Base-by-base conservation (phyloP, 2,888 invertebrate species). In the Agrotis exclamationis region DNA sequence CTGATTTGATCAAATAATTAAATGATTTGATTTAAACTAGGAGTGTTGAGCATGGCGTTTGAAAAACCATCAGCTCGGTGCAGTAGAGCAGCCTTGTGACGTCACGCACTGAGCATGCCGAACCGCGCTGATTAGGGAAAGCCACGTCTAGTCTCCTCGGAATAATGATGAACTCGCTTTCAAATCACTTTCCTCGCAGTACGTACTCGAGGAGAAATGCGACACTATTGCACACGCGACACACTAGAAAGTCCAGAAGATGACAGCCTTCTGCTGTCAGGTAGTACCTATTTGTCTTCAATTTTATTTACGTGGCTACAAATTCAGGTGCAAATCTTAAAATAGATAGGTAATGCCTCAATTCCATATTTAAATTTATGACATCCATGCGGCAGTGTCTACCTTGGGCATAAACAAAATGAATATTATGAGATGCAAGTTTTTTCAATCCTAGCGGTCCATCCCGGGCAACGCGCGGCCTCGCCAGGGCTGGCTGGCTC, bases 151-250 rank as follows among this genome's bases (percentile, higher is more conserved):
- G 65, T 72, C 70, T 73, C 63, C 44, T 33, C 57, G 53, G 66
- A 79, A 85, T 84, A 84, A 72, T 77, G 84, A 84, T 85, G 74
- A 84, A 74, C 63, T 70, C 73, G 50, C 84, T 85, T 84, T 85
- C 85, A 77, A 83, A 80, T 73, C 70, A 83, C 85, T 77, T 83
- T 85, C 80, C 57, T 76, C 53, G 51, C 28, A 11, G 47, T 50
- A 57, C 20, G 39, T 70, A 59, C 69, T 68, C 70, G 51, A 64
- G 33, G 76, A 76, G 85, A 80, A 80, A 74, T 63, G 83, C 63
- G 20, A 56, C 54, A 67, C 16, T 68, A 65, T 63, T 50, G 59
- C 70, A 70, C 54, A 45, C 39, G 58, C 56, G 67, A 70, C 54
- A 45, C 39, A 60, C 56, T 82, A 81, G 84, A 84, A 84, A 82